These are phyloP conservation scores for Halictus ligatus DNA, from an alignment of 2,888 invertebrate genomes.

Conservation along the genomic window DNA sequence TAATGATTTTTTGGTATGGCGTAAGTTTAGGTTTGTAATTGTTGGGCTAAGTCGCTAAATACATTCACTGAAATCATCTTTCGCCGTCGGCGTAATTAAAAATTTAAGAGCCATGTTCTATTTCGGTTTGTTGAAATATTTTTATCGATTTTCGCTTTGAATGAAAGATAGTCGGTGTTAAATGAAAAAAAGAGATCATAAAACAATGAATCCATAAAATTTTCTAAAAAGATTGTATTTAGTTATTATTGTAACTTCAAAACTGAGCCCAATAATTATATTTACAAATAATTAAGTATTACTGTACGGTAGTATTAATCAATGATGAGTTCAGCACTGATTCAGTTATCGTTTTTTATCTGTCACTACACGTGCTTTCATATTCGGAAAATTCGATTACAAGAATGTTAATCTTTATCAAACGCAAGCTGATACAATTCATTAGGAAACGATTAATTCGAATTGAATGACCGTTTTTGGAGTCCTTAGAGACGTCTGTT, in stretches of 20 bases:
- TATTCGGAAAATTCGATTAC: neutral
- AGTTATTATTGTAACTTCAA: neutral
- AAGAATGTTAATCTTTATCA: neutral
- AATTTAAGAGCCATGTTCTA: neutral
- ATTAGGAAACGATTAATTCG: neutral
- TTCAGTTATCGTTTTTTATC: neutral
- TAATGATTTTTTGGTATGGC: neutral
- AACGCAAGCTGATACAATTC: neutral
- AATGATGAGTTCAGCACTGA: neutral
- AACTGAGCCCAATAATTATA: conserved; percentile 11
- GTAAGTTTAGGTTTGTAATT: neutral
- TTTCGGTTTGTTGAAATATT: neutral
- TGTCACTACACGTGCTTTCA: no score
- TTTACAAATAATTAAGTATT: neutral
- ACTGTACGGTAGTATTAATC: neutral
- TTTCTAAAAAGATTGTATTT: no score
- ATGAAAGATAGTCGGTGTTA: no score
- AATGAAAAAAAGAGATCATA: no score
- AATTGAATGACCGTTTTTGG: conserved; percentile 22
- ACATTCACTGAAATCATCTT: neutral
- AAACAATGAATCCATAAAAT: no score
- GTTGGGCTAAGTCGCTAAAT: conserved; percentile 20
- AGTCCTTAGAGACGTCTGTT: conserved; percentile 37
- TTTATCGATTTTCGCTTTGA: neutral
- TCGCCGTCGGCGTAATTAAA: neutral